Base-by-base conservation (phyloP, 2,888 invertebrate species). In the Polydrusus pterygomalis region DNA sequence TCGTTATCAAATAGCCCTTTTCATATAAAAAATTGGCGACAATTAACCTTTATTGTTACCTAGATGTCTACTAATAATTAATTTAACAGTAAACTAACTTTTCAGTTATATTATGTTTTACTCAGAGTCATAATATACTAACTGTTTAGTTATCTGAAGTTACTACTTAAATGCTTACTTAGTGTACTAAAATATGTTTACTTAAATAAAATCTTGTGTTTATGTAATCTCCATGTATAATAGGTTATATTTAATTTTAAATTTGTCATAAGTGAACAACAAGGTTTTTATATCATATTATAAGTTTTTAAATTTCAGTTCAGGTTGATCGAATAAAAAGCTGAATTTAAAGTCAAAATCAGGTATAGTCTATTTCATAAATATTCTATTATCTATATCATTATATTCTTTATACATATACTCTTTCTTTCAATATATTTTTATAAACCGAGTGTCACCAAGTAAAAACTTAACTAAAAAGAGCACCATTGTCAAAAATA, bases 401-500 rank as follows among this genome's bases (percentile, higher is more conserved):
- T 77, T 75, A 75, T 87, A 87, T 87, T 87, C 85, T 87, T 87
- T 88, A 87, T 87, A 87, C 87, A 87, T 87, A 87, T 87, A 87
- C 86, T 87, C 86, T 87, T 85, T 85, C 86, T 88, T 85, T 85
- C 85, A 86, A 86, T 85, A 84, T 85, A 86, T 86, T 84, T 84
- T 85, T 87, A 87, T 87, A 87, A 87, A 87, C 87, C 87, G 87
- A 86, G 87, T 87, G 86, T 87, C 87, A 87, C 87, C 87, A 87
- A 86, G 83, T 85, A 85, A 86, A 85, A 85, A 86, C 85, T 84
- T 84, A 78, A 78, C 79, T 76, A 74, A 77, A 78, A 77, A 82
- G 51, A 75, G 69, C 71, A 77, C 71, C 75, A 62, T 63, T 70
- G 38, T 65, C 72, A 82, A 84, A 84, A 84, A 84, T 84, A 84